phyloP scores from a whole-genome alignment of 2,113 vertebrate species.

The Bolborhynchus lineola region DNA sequence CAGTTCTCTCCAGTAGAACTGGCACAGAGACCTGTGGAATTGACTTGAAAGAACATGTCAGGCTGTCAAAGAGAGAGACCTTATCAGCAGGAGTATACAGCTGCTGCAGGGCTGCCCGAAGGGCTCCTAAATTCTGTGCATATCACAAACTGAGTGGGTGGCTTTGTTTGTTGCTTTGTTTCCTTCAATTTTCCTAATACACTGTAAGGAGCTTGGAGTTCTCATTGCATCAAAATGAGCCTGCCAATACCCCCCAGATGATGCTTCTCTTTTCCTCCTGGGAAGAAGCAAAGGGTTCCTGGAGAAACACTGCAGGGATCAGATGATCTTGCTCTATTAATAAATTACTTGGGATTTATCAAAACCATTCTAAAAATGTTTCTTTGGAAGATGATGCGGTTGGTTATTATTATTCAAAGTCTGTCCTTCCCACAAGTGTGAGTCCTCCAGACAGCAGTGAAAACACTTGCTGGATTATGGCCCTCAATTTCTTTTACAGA shows the following conservation, averaged over 20 bases:
- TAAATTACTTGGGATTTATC: slow-evolving; percentile 47
- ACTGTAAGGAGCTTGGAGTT: slow-evolving; percentile 20
- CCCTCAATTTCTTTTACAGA: not conserved
- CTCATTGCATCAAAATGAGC: slow-evolving; percentile 22
- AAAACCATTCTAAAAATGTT: slow-evolving; percentile 31
- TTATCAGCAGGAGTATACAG: not conserved
- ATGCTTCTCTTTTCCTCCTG: not conserved
- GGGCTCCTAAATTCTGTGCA: slow-evolving; percentile 50
- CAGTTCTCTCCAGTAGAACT: not conserved
- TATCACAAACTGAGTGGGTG: slow-evolving; percentile 16
- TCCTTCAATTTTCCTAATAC: slow-evolving; percentile 51
- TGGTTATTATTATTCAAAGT: slow-evolving; percentile 51
- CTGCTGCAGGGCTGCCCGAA: slow-evolving; percentile 6
- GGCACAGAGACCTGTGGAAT: not conserved
- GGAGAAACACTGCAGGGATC: slow-evolving; percentile 25
- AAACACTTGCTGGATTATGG: slow-evolving; percentile 35
- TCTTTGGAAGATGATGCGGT: not conserved
- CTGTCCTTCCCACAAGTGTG: not conserved
- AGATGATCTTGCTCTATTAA: slow-evolving; percentile 43
- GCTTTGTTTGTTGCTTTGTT: slow-evolving; percentile 32
- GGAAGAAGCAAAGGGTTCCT: slow-evolving; percentile 29
- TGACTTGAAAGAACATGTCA: not conserved
- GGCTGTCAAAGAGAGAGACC: not conserved
- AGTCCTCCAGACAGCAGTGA: slow-evolving; percentile 2
- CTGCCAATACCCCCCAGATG: not conserved